phyloP scores from a whole-genome alignment of 2,888 invertebrate species.

The Lepidochitona cinerea region DNA sequence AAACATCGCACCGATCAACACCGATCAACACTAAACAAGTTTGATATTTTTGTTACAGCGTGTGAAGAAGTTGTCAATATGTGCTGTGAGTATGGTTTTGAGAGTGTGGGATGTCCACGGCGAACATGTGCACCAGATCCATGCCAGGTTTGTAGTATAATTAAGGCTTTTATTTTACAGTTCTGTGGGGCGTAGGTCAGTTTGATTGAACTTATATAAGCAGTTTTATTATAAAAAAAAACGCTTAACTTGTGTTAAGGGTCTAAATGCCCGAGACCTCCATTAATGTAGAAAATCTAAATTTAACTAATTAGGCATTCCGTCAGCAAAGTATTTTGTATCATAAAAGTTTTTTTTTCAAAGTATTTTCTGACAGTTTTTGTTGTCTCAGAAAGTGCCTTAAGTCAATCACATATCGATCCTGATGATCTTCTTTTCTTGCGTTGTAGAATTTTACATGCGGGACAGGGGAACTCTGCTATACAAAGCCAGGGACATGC shows the following conservation, averaged over 20 bases:
- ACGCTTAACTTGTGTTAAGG: background rate
- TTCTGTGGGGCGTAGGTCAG: background rate
- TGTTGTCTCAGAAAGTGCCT: no score
- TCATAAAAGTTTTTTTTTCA: no score
- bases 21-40: background rate
- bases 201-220: background rate
- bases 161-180: background rate
- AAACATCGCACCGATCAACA: no score
- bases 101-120: background rate
- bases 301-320: no score
- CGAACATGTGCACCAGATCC: background rate
- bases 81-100: background rate
- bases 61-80: background rate
- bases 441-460: background rate
- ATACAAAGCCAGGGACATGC: background rate
- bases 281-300: no score
- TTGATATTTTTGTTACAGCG: background rate
- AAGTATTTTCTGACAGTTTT: no score
- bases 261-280: background rate
- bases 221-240: background rate
- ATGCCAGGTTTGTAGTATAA: background rate
- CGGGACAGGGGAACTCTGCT: background rate
- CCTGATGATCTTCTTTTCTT: no score
- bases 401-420: no score
- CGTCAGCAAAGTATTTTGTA: no score